Evolutionary conservation across 2,797 vertebrate species (phyloP).

Genomic region (Bradypodion pumilum): DNA sequence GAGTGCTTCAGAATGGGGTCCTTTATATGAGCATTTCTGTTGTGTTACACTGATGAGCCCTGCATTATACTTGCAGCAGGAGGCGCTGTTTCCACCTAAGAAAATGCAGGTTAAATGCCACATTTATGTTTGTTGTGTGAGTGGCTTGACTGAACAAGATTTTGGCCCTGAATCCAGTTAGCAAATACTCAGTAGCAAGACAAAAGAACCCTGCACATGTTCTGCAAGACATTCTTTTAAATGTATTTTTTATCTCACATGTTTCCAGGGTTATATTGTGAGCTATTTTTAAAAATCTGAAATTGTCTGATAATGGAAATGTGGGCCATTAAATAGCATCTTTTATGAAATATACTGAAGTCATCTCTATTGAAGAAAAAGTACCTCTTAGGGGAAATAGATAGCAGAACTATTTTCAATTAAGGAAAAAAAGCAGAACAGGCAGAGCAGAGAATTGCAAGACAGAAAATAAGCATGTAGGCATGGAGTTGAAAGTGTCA

Average conservation of each 20-base stretch:
- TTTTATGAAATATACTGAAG: too few species aligned
- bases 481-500: neutral
- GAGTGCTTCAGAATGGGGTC: too few species aligned
- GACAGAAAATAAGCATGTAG: neutral
- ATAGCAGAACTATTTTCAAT: neutral
- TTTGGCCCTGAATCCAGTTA: rapidly evolving
- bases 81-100: too few species aligned
- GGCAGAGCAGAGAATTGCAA: neutral
- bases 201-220: neutral
- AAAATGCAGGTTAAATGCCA: too few species aligned
- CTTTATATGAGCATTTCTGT: too few species aligned
- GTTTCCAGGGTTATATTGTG: neutral
- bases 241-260: neutral
- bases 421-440: too few species aligned
- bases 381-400: neutral
- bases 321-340: too few species aligned
- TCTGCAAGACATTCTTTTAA: neutral
- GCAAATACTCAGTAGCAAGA: neutral
- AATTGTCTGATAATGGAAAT: too few species aligned
- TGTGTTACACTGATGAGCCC: too few species aligned
- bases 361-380: neutral
- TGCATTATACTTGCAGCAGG: too few species aligned
- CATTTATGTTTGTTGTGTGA: too few species aligned
- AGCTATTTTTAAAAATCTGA: neutral
- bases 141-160: too few species aligned